Evolutionary conservation across 2,888 invertebrate genomes (phyloP).

Genomic region (Venustoraphidia nigricollis): DNA sequence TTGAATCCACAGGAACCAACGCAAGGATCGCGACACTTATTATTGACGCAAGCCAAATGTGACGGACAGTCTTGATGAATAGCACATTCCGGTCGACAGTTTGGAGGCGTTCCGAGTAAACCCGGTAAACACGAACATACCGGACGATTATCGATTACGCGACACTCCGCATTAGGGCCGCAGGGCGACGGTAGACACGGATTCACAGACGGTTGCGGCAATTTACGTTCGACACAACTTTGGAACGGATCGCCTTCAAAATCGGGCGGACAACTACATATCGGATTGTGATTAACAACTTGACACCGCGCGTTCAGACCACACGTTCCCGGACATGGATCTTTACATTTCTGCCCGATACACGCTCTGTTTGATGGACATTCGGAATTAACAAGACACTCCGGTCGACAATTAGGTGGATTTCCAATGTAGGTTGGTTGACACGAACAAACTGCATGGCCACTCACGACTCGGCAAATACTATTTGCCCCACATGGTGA

Average conservation of each 20-base stretch:
- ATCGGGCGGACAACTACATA: conserved; percentile 43
- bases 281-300: conserved; percentile 44
- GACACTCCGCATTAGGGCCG: conserved; percentile 52
- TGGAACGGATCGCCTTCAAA: conserved; percentile 44
- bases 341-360: conserved; percentile 42
- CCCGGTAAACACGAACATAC: conserved; percentile 59
- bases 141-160: conserved; percentile 43
- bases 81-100: conserved; percentile 62
- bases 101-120: conserved; percentile 64
- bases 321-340: conserved; percentile 46
- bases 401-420: conserved; percentile 42
- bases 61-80: conserved; percentile 67
- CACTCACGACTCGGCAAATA: conserved; percentile 35
- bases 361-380: conserved; percentile 44
- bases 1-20: conserved; percentile 61
- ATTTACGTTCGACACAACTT: conserved; percentile 29
- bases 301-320: conserved; percentile 40
- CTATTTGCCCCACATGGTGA: conserved; percentile 46
- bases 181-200: conserved; percentile 63
- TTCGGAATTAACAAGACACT: conserved; percentile 42
- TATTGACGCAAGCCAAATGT: conserved; percentile 52
- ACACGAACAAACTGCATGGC: conserved; percentile 45
- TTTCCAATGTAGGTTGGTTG: conserved; percentile 39
- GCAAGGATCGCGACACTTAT: conserved; percentile 63
- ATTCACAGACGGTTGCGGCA: conserved; percentile 22